phyloP scores from a whole-genome alignment of 2,797 vertebrate species.

The Enteromius argenteus region DNA sequence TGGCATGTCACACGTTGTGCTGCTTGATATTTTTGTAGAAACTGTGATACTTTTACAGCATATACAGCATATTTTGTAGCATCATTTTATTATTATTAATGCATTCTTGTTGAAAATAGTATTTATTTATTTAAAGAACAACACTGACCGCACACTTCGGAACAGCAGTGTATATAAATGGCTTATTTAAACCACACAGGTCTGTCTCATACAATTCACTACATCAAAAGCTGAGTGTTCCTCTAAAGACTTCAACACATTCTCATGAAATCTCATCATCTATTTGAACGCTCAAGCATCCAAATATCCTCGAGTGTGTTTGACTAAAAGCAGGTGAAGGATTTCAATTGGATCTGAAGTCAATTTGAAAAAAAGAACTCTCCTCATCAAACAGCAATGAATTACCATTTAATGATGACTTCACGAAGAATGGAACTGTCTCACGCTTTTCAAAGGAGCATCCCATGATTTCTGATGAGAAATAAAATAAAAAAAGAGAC shows the following conservation, averaged over 20 bases:
- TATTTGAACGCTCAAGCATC: not conserved
- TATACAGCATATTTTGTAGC: too few relatives aligned
- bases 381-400: not conserved
- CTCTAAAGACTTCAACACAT: conserved; percentile 15
- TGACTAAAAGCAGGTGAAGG: conserved; percentile 14
- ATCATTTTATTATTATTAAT: too few relatives aligned
- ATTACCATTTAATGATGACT: conserved; percentile 16
- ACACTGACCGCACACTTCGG: not conserved
- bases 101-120: not conserved
- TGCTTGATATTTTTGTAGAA: not conserved
- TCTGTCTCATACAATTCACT: not conserved
- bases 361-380: conserved; percentile 9
- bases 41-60: not conserved
- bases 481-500: not conserved
- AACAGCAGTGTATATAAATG: not conserved
- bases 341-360: conserved; percentile 9
- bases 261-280: conserved; percentile 22
- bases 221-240: not conserved
- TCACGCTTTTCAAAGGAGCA: not conserved
- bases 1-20: not conserved
- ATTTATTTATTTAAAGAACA: not conserved
- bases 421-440: not conserved
- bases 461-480: not conserved
- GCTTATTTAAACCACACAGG: not conserved
- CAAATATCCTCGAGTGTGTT: conserved; percentile 2